Conservation (phyloP, 2,888 invertebrate species). For the Cryptocephalus moraei region DNA sequence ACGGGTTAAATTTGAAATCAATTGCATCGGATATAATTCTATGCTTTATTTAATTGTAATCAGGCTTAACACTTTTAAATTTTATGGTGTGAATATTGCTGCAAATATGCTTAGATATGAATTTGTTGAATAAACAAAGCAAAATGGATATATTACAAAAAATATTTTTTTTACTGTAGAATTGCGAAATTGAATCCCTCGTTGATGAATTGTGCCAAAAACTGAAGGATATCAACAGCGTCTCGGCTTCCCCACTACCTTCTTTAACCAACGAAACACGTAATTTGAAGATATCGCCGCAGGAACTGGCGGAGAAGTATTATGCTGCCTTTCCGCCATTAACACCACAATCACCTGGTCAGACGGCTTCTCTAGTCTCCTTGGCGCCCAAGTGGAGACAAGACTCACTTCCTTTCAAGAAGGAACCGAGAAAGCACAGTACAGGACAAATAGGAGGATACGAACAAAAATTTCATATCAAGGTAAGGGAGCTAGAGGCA, state of each 20-base stretch:
- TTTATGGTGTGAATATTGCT: no score
- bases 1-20: no score
- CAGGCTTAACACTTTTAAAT: no score
- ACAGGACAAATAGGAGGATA: constrained; percentile 12
- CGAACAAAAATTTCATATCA: constrained; percentile 21
- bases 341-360: constrained; percentile 11
- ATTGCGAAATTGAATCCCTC: constrained; percentile 68
- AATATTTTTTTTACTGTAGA: constrained; percentile 40
- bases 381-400: constrained; percentile 31
- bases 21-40: no score
- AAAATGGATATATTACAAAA: not conserved
- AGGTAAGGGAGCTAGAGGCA: constrained; percentile 11
- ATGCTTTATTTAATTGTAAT: no score
- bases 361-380: constrained; percentile 18
- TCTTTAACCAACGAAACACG: constrained; percentile 9
- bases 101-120: not conserved
- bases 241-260: constrained; percentile 7
- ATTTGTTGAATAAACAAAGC: not conserved
- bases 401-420: constrained; percentile 19
- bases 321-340: constrained; percentile 66
- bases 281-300: constrained; percentile 35
- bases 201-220: constrained; percentile 75
- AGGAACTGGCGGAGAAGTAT: constrained; percentile 63
- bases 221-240: constrained; percentile 57
- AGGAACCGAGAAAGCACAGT: not conserved